Evolutionary conservation across 2,113 vertebrate species (phyloP), one percentile per base, ranked within the genome.

Genomic region (Gobio gobio): DNA sequence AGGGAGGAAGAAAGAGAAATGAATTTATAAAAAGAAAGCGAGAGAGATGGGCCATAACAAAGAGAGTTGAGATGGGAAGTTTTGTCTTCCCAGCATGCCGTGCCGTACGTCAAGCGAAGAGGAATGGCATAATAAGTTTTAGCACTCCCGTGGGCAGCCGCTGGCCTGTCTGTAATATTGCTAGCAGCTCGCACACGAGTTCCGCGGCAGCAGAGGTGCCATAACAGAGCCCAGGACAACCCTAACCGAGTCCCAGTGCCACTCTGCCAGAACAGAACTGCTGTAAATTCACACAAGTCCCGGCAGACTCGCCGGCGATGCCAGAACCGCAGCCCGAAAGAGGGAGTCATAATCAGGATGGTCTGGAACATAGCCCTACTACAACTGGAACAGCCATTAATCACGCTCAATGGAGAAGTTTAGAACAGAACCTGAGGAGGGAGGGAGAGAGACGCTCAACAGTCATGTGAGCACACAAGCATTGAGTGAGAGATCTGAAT

Each of bases 61-160:
- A 82, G 26, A 10, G 22, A 13, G 73, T 66, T 47, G 63, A 86
- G 78, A 78, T 16, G 72, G 83, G 73, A 78, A 83, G 77, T 73
- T 77, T 33, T 81, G 85, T 61, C 51, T 80, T 79, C 70, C 82
- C 77, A 56, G 87, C 82, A 82, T 85, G 85, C 63, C 78, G 85
- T 61, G 77, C 77, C n/a, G 70, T 45, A 95, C 94, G 94, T 94
- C 94, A 96, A 90, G 88, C 78, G 86, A 94, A 94, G 92, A 94
- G 94, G 95, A 95, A 95, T 92, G 91, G 93, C 90, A 93, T 94
- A 92, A 95, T 96, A 93, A 93, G 90, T 93, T 95, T 91, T 93
- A 93, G 90, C 89, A 82, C 86, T 85, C 89, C 87, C 26, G 20
- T 66, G 89, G 84, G 80, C 76, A 56, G 29, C 85, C 74, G 18